Conservation (phyloP, 2,113 vertebrate species). For the Shinisaurus crocodilurus region DNA sequence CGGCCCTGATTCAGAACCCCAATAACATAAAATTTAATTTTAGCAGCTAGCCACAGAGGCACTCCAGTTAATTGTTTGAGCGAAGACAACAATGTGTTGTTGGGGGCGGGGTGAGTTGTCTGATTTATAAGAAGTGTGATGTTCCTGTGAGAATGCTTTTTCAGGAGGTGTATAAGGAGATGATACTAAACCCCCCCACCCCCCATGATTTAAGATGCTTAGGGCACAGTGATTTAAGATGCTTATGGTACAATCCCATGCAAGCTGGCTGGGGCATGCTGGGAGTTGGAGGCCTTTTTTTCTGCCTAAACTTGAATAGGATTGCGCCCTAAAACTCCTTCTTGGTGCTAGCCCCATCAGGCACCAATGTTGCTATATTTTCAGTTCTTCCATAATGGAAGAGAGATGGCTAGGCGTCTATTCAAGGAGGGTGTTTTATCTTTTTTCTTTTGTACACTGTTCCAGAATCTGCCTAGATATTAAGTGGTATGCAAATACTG, state of each 20-base stretch:
- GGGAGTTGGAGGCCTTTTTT: too few relatives aligned
- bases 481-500: too few relatives aligned
- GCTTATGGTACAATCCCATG: background rate
- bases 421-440: background rate
- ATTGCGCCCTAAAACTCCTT: background rate
- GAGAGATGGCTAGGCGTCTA: background rate
- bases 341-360: background rate
- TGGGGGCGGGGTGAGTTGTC: background rate
- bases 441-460: too few relatives aligned
- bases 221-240: background rate
- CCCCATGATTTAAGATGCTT: background rate
- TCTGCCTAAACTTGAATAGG: too few relatives aligned
- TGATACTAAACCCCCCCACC: background rate
- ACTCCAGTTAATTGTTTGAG: background rate
- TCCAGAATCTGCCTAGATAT: too few relatives aligned
- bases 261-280: too few relatives aligned
- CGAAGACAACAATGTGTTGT: background rate
- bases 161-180: rapidly evolving
- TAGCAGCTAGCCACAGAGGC: background rate
- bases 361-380: background rate
- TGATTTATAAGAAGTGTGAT: background rate
- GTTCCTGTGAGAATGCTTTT: rapidly evolving
- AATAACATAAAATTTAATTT: background rate
- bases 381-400: background rate
- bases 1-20: too few relatives aligned